A percentile compares a stretch with the other conserved stretches of the same genome.
Evolutionary conservation across 2,797 vertebrate genomes (phyloP).

Genomic region (Yasuhikotakia modesta): DNA sequence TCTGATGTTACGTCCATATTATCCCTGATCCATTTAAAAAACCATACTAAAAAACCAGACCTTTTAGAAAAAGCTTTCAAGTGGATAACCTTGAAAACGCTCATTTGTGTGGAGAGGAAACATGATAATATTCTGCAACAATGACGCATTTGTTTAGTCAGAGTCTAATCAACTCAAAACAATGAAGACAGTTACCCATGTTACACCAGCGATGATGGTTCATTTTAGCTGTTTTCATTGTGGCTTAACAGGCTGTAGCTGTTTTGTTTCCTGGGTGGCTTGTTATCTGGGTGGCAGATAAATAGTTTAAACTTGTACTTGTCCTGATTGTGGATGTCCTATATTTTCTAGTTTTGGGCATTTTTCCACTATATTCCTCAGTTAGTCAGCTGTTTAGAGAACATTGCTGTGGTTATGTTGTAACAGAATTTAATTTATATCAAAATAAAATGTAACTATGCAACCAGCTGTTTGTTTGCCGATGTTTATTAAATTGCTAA

Average conservation of each 20-base stretch:
- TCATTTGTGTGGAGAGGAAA: neutral
- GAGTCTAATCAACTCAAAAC: neutral
- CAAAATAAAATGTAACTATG: neutral
- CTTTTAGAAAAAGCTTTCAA: too few relatives aligned
- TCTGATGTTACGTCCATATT: neutral
- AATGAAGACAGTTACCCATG: neutral
- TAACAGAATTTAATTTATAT: neutral
- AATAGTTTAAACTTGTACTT: conserved; percentile 6
- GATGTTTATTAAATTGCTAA: neutral
- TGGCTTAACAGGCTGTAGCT: neutral
- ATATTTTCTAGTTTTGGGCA: conserved; percentile 17
- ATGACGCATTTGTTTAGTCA: neutral
- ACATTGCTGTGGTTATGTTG: neutral
- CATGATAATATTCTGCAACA: neutral
- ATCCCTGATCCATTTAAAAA: too few relatives aligned
- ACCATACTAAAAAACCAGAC: too few relatives aligned
- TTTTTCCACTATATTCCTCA: neutral
- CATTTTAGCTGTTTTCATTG: neutral
- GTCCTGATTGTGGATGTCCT: conserved; percentile 44
- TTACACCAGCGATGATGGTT: neutral
- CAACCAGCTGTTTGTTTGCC: neutral
- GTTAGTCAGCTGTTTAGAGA: too few relatives aligned
- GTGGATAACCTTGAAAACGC: neutral
- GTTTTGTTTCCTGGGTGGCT: conserved; percentile 12
- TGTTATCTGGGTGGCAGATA: conserved; percentile 13